Conservation (phyloP, 1,140 invertebrate species). For the Drosophila subpulchrella region DNA sequence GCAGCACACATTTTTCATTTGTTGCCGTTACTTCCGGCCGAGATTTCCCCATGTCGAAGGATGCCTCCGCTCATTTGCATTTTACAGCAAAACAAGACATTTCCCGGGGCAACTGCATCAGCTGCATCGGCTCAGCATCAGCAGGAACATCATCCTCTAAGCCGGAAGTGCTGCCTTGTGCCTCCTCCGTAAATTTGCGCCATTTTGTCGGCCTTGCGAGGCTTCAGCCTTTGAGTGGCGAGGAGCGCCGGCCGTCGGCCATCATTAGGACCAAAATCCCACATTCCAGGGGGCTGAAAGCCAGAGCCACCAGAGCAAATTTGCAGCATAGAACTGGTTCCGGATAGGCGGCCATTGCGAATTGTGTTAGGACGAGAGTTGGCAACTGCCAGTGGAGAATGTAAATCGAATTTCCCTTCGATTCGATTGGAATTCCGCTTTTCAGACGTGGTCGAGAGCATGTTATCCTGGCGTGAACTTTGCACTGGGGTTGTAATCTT, state of each 20-base stretch:
- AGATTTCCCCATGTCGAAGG: slow-evolving; percentile 29
- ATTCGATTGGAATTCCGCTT: slow-evolving; percentile 18
- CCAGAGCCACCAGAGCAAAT: slow-evolving; percentile 20
- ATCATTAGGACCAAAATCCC: slow-evolving; percentile 61
- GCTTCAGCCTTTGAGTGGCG: slow-evolving; percentile 24
- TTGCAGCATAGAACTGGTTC: slow-evolving; percentile 41
- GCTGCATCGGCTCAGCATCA: slow-evolving; percentile 16
- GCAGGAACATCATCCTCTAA: slow-evolving; percentile 30
- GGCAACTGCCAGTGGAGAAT: slow-evolving; percentile 33
- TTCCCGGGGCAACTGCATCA: slow-evolving; percentile 30
- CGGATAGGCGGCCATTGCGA: slow-evolving; percentile 31
- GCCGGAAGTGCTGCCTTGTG: slow-evolving; percentile 71
- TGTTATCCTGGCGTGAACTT: background rate
- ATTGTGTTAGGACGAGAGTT: slow-evolving; percentile 32
- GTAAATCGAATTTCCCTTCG: slow-evolving; percentile 42
- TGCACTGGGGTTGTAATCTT: background rate
- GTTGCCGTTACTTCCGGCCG: background rate
- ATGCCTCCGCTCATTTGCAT: slow-evolving; percentile 63
- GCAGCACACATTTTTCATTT: slow-evolving; percentile 18
- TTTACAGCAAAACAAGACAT: slow-evolving; percentile 39
- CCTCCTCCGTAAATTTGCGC: slow-evolving; percentile 62
- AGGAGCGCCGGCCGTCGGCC: slow-evolving; percentile 47
- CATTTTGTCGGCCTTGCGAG: slow-evolving; percentile 45
- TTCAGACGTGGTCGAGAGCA: background rate
- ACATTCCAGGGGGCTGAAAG: background rate